Evolutionary conservation across 2,797 vertebrate species (phyloP).

Genomic region (Potorous gilbertii): DNA sequence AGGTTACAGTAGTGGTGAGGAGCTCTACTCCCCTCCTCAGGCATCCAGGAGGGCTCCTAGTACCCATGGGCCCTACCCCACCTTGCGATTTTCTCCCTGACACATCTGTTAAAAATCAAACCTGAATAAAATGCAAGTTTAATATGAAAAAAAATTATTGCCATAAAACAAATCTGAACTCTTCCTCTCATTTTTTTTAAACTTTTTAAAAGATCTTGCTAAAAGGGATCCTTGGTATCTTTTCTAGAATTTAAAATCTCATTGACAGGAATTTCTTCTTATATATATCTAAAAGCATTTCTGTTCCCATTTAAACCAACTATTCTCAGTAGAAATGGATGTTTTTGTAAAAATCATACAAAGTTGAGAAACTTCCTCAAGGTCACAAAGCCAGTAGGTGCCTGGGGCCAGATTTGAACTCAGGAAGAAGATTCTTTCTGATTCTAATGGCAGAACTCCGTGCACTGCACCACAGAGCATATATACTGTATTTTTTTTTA

Average conservation of each 20-base stretch:
- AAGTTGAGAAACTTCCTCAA: neutral
- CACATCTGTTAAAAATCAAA: slow-evolving; percentile 84
- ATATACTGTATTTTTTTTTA: no score
- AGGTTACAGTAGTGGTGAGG: slow-evolving; percentile 63
- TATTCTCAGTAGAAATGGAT: neutral
- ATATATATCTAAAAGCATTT: neutral
- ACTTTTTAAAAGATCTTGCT: neutral
- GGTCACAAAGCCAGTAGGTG: neutral
- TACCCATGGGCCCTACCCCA: slow-evolving; percentile 69
- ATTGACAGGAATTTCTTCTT: neutral
- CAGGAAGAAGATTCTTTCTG: no score
- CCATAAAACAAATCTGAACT: neutral
- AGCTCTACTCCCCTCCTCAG: slow-evolving; percentile 69
- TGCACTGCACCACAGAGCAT: neutral
- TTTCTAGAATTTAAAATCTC: neutral
- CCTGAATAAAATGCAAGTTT: slow-evolving; percentile 85
- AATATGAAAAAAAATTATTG: slow-evolving; percentile 72
- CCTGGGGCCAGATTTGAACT: no score
- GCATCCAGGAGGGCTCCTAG: slow-evolving; percentile 70
- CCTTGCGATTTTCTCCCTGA: slow-evolving; percentile 73
- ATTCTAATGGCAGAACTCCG: neutral
- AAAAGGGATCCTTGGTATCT: neutral
- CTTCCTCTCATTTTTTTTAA: neutral
- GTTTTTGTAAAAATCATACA: neutral
- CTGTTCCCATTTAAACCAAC: neutral